Conservation (phyloP, 1,140 invertebrate genomes). For the Aphelenchoides avenae region DNA sequence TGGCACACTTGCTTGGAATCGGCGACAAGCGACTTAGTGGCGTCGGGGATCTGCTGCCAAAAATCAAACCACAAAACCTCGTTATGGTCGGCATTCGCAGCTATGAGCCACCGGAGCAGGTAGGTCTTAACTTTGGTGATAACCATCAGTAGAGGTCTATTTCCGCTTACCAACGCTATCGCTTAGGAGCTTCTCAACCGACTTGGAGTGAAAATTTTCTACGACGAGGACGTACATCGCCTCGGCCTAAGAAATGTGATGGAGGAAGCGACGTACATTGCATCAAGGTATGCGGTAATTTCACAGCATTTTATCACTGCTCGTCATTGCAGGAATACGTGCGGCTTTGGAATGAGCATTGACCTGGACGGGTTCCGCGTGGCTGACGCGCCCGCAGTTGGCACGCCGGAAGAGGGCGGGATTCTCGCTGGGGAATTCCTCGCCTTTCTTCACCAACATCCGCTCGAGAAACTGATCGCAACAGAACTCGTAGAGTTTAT, state of each 20-base stretch:
- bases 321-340: constrained; percentile 33
- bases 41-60: constrained; percentile 42
- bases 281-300: background rate
- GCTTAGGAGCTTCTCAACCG: constrained; percentile 42
- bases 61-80: constrained; percentile 46
- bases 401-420: constrained; percentile 45
- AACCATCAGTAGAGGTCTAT: too few relatives aligned
- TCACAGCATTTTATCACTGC: constrained; percentile 1
- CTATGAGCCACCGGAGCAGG: constrained; percentile 45
- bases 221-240: constrained; percentile 41
- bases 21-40: constrained; percentile 34
- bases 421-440: constrained; percentile 47
- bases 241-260: constrained; percentile 41
- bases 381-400: constrained; percentile 49
- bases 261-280: constrained; percentile 34
- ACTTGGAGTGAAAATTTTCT: constrained; percentile 45
- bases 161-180: too few relatives aligned
- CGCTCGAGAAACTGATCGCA: constrained; percentile 36
- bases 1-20: constrained; percentile 47
- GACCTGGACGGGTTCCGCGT: constrained; percentile 50
- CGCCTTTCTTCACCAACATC: constrained; percentile 33
- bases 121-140: too few relatives aligned
- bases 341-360: constrained; percentile 47
- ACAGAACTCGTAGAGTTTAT: constrained; percentile 53
- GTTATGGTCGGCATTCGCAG: constrained; percentile 44